Conservation (phyloP, 2,113 vertebrate species). For the Aramus guarauna region DNA sequence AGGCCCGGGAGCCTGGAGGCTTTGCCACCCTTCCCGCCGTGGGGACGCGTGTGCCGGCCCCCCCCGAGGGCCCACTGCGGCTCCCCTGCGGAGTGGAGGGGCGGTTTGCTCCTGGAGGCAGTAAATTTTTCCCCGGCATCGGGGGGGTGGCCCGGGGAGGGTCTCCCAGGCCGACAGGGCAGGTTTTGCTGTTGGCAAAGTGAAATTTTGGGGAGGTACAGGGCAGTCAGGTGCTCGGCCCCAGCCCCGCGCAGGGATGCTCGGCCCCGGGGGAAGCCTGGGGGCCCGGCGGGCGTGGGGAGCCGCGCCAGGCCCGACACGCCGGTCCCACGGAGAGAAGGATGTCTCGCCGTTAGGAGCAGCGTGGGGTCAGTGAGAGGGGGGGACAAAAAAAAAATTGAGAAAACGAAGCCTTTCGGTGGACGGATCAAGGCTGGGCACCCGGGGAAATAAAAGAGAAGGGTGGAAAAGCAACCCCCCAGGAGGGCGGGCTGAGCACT, state of each 20-base stretch:
- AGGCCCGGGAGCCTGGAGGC: not conserved
- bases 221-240: not conserved
- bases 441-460: not conserved
- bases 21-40: not conserved
- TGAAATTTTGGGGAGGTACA: not conserved
- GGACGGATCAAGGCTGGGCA: constrained; percentile 14
- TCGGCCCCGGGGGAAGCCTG: not conserved
- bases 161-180: not conserved
- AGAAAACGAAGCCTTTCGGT: not conserved
- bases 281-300: not conserved
- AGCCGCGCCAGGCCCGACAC: not conserved
- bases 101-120: not conserved
- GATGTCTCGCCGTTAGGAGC: not conserved
- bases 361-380: accelerated
- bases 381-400: accelerated
- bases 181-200: not conserved
- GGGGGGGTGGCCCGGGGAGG: not conserved
- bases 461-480: not conserved
- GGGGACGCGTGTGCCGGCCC: not conserved
- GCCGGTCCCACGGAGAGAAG: not conserved
- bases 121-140: not conserved
- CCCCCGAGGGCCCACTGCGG: not conserved
- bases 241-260: not conserved
- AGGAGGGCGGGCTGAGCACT: not conserved
- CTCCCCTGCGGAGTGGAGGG: not conserved